Conservation (phyloP, 1,140 invertebrate genomes). For the Phymastichus coffea region DNA sequence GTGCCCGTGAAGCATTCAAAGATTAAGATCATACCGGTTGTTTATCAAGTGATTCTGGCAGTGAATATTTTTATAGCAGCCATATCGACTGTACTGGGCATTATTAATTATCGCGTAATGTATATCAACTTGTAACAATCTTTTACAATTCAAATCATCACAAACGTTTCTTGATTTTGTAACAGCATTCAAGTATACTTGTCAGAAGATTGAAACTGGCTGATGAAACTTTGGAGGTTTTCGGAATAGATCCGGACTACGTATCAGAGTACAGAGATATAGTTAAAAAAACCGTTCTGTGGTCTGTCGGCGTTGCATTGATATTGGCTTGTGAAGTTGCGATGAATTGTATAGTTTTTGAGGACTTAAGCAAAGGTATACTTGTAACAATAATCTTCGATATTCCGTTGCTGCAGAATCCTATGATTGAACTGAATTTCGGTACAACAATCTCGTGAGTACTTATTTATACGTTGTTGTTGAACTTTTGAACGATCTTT, state of each 20-base stretch:
- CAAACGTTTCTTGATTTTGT: no score
- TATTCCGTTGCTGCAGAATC: conserved; percentile 6
- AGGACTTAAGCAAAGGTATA: neutral
- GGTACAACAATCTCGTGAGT: conserved; percentile 10
- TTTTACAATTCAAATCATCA: no score
- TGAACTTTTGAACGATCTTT: no score
- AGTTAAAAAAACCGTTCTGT: neutral
- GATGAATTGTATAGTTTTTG: neutral
- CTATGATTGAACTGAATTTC: conserved; percentile 12
- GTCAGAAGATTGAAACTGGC: conserved; percentile 2
- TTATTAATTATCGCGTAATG: conserved; percentile 9
- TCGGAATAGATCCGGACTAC: conserved; percentile 19
- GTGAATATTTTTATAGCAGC: conserved; percentile 3
- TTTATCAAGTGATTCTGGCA: neutral
- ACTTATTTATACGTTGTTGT: neutral
- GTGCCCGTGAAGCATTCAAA: no score
- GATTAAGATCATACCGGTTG: neutral
- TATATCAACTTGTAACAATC: no score
- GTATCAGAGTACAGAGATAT: neutral
- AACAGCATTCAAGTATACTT: no score
- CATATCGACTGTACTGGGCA: conserved; percentile 1
- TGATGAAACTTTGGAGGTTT: conserved; percentile 15
- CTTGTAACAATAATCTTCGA: neutral
- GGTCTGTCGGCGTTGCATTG: neutral
- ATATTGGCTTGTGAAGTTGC: conserved; percentile 7